Evolutionary conservation across 2,113 vertebrate species (phyloP), one percentile per base, ranked within the genome.

Genomic region (Cebidichthys violaceus): DNA sequence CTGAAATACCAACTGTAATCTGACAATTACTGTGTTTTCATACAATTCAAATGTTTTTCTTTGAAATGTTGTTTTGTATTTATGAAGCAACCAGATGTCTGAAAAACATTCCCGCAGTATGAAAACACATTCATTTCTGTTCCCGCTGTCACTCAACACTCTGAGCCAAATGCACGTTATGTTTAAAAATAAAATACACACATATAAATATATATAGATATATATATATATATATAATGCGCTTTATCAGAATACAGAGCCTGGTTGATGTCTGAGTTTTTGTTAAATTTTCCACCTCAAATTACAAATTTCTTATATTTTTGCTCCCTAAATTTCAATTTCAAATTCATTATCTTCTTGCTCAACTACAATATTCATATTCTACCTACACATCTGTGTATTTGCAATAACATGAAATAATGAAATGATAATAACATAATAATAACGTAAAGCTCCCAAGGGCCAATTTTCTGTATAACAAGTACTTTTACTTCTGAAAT

Each of bases 151-250:
- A 60, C 24, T n/a, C 24, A 29, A 22, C 59, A 13, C 72, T 33
- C 45, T 54, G 39, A 75, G 74, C 66, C 80, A 33, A 54, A 76
- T 11, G 57, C 72, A 69, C 54, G 31, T 54, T 61, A 27, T 31
- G 62, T 61, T 35, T 29, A 7, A 50, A 43, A 45, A 17, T 3
- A 17, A 14, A 45, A 17, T 5, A 45, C 43, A 45, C 43, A 24
- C 17, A 37, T 22, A n/a, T 11, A 6, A 24, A 31, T 24, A 27
- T 9, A 24, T 10, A 41, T 2, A 41, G 11, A 41, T 41, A 41
- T 11, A 39, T 39, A 39, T 9, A 39, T 35, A 20, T 2, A 29
- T 54, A 54, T 54, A 54, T 1, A 22, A 70, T 17, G 68, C 13
- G 68, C n/a, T 67, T 67, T 43, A 61, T 61, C 54, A 45, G 71